phyloP scores from a whole-genome alignment of 2,113 vertebrate genomes.

The Syrrhaptes paradoxus region DNA sequence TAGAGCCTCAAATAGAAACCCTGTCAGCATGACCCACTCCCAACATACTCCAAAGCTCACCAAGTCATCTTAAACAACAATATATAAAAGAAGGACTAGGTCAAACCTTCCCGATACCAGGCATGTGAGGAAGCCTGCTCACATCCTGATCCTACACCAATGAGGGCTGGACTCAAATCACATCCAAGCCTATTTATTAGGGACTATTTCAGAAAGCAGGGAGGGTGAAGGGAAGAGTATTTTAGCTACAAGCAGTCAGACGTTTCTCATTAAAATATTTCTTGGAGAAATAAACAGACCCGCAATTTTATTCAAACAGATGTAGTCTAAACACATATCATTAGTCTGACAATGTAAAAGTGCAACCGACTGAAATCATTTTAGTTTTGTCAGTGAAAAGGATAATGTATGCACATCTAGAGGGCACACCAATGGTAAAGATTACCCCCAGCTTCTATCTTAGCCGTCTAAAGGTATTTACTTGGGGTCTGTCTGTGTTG shows the following conservation, averaged over 20 bases:
- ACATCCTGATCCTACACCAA: not conserved
- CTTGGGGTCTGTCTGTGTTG: conserved; percentile 81
- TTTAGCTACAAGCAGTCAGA: conserved; percentile 49
- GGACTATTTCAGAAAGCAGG: not conserved
- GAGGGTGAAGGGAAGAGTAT: not conserved
- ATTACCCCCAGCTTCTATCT: conserved; percentile 63
- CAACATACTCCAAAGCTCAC: conserved; percentile 3
- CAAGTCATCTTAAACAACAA: conserved; percentile 20
- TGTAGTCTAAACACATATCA: conserved; percentile 31
- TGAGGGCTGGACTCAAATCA: not conserved
- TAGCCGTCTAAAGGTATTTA: conserved; percentile 75
- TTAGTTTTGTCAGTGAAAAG: conserved; percentile 24
- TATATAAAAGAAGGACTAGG: not conserved
- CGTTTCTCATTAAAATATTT: conserved; percentile 62
- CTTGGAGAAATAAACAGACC: conserved; percentile 36
- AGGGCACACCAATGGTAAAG: conserved; percentile 68
- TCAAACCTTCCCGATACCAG: not conserved
- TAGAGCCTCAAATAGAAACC: not conserved
- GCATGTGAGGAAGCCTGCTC: not conserved
- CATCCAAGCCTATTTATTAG: conserved; percentile 10
- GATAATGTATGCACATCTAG: conserved; percentile 53
- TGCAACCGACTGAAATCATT: conserved; percentile 39
- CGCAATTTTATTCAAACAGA: conserved; percentile 46
- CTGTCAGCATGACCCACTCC: not conserved
- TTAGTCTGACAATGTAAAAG: conserved; percentile 35